Base-by-base conservation (phyloP, 2,888 invertebrate species). In the Leptopterna dolabrata region DNA sequence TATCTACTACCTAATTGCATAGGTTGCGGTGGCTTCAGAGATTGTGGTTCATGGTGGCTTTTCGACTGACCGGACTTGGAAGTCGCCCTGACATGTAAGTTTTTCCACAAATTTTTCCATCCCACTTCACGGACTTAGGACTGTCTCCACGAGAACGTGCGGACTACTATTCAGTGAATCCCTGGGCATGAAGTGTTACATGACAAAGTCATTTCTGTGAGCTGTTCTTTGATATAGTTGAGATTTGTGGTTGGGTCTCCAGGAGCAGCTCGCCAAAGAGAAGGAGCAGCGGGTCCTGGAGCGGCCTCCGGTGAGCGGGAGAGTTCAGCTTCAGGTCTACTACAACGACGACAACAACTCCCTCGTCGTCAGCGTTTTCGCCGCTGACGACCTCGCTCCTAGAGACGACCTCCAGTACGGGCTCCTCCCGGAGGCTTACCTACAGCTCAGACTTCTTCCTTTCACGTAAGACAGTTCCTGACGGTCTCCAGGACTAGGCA, bases 291-390 rank as follows among this genome's bases (percentile, higher is more conserved):
- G 85, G 0, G 76, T 78, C 27, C 73, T 45, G 41, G 89, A 89
- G 41, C 85, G 87, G 36, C 94, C 95, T 89, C 95, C 94, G 90
- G 95, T 95, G 87, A 94, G 95, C 36, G 97, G 97, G 71, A 94
- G 97, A 29, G 95, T 97, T 51, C 97, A 97, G 92, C 94, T 98
- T 89, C 97, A 97, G 92, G 95, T 97, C 86, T 97, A 96, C 95
- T 97, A 97, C 93, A 96, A 97, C 91, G 94, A 95, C 88, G 97
- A 96, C 91, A 93, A 96, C 88, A 94, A 94, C 90, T 97, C 97
- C 91, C 93, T 98, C 87, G 95, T 96, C 13, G 96, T 97, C 36
- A 96, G 97, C 6, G 94, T 98, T 80, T 94, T 97, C 91, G 97
- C 96, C 3, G 97, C 96, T 11, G 96, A 97, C 91, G 97, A 97